Evolutionary conservation across 1,140 invertebrate species (phyloP), one percentile per base, ranked within the genome.

Genomic region (Trachymyrmex cornetzi): DNA sequence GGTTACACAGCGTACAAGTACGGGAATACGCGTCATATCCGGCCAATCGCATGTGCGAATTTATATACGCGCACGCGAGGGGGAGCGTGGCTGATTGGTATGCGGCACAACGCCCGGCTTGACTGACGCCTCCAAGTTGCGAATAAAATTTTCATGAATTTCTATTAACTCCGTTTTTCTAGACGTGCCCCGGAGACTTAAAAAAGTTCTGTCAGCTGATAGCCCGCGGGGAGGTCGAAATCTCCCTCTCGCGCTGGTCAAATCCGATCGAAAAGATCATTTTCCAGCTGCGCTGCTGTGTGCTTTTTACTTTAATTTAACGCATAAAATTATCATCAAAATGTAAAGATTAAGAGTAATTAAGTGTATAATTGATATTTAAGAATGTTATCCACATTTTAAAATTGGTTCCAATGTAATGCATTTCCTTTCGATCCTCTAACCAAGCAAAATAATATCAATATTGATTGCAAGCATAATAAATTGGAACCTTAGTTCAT

Each of bases 121-220:
- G 95, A 95, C 94, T 95, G 94, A 95, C 94, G 94, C 94, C 93
- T 95, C 87, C 91, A 92, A 95, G 93, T 94, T 94, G 91, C 92
- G 94, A 94, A 95, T 95, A 95, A 95, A 95, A 95, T 94, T 95
- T 95, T 95, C 94, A 95, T 95, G 94, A 95, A 95, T 94, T 95
- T 95, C 95, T 95, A 95, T 95, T 95, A 95, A 90, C 91, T 91
- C 72, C 92, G 93, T 93, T 93, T 94, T 94, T 94, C 93, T 91
- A 82, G 88, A 93, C 90, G 92, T 93, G 91, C 89, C 85, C 90
- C 88, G 88, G 79, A 91, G 90, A 89, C 90, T 89, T 86, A 89
- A 89, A 88, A 89, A 86, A 91, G 89, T 77, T 86, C 53, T 48
- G 44, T 59, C 71, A 53, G 72, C 27, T 44, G 89, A 77, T 71